A percentile compares a stretch with the other conserved stretches of the same genome.
phyloP scores from a whole-genome alignment of 2,888 invertebrate genomes.

The Thymelicus sylvestris region DNA sequence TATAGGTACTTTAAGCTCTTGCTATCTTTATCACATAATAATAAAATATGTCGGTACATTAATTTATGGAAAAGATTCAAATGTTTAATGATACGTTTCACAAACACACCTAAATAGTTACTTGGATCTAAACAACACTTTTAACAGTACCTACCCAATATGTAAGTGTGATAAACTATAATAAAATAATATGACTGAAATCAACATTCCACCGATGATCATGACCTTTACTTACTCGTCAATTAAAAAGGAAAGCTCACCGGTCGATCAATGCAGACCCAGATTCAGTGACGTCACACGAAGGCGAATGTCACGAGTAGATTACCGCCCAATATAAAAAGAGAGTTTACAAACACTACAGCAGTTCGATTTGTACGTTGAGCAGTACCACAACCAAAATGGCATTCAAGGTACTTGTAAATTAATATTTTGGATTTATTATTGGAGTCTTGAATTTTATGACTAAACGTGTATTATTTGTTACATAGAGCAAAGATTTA shows the following conservation, averaged over 20 bases:
- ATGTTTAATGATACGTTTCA: no score
- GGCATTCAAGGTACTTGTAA: conserved; percentile 67
- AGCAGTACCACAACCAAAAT: conserved; percentile 62
- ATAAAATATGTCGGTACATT: no score
- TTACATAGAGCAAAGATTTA: no score
- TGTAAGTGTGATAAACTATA: no score
- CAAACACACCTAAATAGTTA: no score
- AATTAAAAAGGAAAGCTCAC: conserved; percentile 71
- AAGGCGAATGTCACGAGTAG: conserved; percentile 59
- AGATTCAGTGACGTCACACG: conserved; percentile 58
- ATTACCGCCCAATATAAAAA: conserved; percentile 57
- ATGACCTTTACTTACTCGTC: conserved; percentile 65
- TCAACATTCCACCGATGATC: conserved; percentile 47
- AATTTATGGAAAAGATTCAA: no score
- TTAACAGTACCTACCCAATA: no score
- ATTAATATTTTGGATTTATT: neutral
- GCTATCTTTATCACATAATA: no score
- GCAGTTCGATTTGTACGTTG: conserved; percentile 61
- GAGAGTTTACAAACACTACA: conserved; percentile 54
- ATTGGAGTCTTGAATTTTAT: neutral
- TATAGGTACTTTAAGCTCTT: no score
- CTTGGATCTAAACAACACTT: no score
- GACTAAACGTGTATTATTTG: no score
- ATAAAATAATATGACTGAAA: conserved; percentile 10
- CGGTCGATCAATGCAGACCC: conserved; percentile 59